Evolutionary conservation across 1,140 invertebrate genomes (phyloP).

Genomic region (Zaprionus taronus): DNA sequence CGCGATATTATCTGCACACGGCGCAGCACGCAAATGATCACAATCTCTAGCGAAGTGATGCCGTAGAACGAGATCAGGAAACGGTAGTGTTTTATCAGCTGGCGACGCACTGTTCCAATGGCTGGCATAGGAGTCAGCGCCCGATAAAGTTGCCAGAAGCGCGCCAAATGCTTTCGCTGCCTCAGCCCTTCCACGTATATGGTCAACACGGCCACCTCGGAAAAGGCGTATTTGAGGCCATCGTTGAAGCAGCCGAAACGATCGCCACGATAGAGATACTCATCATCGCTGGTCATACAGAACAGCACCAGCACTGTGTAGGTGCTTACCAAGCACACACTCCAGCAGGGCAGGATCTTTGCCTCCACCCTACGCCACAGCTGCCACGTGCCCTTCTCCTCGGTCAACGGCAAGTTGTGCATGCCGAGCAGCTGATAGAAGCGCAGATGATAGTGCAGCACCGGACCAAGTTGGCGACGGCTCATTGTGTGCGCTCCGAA

Average conservation of each 20-base stretch:
- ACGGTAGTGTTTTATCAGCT: constrained; percentile 31
- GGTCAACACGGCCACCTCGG: constrained; percentile 55
- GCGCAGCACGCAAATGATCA: constrained; percentile 26
- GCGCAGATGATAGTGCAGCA: constrained; percentile 63
- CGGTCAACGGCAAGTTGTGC: constrained; percentile 49
- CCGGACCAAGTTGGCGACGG: constrained; percentile 32
- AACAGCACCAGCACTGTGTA: constrained; percentile 18
- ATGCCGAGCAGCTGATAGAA: constrained; percentile 67
- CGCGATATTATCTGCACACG: not conserved
- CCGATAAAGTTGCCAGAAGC: constrained; percentile 63
- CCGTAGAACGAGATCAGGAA: constrained; percentile 45
- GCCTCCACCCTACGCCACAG: not conserved
- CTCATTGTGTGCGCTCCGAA: constrained; percentile 55
- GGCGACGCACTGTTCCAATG: not conserved
- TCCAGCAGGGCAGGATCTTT: constrained; percentile 33
- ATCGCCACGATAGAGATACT: constrained; percentile 59
- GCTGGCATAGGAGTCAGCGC: not conserved
- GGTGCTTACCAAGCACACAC: constrained; percentile 28
- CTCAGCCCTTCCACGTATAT: constrained; percentile 63
- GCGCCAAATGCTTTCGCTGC: constrained; percentile 23
- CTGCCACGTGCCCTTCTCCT: constrained; percentile 6
- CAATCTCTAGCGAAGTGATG: constrained; percentile 25
- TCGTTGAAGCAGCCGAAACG: constrained; percentile 66
- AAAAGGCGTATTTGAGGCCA: constrained; percentile 56
- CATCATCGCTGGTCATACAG: constrained; percentile 48